Evolutionary conservation across 2,113 vertebrate genomes (phyloP).

Genomic region (Addax nasomaculatus): DNA sequence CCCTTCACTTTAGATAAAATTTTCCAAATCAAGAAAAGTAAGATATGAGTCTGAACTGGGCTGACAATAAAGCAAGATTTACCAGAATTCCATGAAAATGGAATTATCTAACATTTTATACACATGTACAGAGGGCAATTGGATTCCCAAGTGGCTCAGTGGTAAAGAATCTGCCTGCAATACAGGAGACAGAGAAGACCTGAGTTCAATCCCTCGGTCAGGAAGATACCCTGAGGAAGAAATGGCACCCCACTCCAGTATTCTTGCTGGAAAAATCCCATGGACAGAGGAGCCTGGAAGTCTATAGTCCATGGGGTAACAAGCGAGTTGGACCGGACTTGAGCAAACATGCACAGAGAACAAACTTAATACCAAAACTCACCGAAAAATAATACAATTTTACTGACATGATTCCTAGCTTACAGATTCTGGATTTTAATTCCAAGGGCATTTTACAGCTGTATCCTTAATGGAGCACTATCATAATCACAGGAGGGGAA

Average conservation of each 20-base stretch:
- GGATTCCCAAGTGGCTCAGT: neutral
- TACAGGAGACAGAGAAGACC: neutral
- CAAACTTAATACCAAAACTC: neutral
- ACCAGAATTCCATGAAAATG: neutral
- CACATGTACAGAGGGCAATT: neutral
- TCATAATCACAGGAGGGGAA: neutral
- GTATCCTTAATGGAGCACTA: neutral
- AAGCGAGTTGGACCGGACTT: neutral
- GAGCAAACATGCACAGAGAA: neutral
- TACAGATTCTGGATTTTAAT: constrained; percentile 14
- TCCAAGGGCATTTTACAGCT: neutral
- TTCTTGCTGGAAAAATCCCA: neutral
- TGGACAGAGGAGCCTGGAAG: neutral
- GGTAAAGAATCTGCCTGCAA: neutral
- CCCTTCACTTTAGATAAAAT: neutral
- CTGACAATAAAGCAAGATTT: neutral
- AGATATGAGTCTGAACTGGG: neutral
- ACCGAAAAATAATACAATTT: neutral
- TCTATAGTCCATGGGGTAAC: neutral
- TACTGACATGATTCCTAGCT: neutral
- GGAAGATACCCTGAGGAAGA: neutral
- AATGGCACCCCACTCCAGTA: neutral
- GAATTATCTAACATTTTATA: neutral
- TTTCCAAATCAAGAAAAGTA: accelerated
- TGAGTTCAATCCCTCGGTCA: neutral